Conservation (phyloP, 2,797 vertebrate genomes). For the Acipenser transmontanus region DNA sequence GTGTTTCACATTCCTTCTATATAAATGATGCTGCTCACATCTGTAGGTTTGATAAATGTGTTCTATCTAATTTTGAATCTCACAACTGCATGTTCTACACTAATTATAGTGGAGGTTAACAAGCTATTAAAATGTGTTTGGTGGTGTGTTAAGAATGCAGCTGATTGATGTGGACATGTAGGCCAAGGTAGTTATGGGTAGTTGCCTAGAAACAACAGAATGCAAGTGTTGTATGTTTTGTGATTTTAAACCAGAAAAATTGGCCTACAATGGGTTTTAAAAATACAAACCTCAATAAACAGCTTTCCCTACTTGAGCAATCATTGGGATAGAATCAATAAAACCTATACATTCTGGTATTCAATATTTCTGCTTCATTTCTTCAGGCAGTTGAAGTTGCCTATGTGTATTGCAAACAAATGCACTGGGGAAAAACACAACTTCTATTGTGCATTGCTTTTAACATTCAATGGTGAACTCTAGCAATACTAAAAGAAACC, state of each 20-base stretch:
- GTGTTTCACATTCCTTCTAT: neutral
- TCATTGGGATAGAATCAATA: constrained; percentile 29
- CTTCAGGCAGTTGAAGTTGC: constrained; percentile 25
- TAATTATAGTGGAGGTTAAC: neutral
- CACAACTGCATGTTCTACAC: neutral
- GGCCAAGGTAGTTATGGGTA: neutral
- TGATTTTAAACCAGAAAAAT: no score
- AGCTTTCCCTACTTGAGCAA: constrained; percentile 38
- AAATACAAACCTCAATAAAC: constrained; percentile 18
- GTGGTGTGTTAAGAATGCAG: neutral
- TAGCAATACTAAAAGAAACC: no score
- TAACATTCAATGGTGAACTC: constrained; percentile 18
- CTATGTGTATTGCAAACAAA: constrained; percentile 21
- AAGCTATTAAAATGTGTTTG: neutral
- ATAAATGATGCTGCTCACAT: neutral
- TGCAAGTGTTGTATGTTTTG: no score
- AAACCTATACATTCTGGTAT: constrained; percentile 35
- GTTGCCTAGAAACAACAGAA: no score
- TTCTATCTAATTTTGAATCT: neutral
- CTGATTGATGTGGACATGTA: neutral
- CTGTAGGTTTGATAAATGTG: neutral
- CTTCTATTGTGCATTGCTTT: constrained; percentile 5
- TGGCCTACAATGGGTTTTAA: no score
- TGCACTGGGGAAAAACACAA: neutral
- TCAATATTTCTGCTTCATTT: constrained; percentile 27